Base-by-base conservation (phyloP, 2,797 vertebrate species). In the Alca torda region DNA sequence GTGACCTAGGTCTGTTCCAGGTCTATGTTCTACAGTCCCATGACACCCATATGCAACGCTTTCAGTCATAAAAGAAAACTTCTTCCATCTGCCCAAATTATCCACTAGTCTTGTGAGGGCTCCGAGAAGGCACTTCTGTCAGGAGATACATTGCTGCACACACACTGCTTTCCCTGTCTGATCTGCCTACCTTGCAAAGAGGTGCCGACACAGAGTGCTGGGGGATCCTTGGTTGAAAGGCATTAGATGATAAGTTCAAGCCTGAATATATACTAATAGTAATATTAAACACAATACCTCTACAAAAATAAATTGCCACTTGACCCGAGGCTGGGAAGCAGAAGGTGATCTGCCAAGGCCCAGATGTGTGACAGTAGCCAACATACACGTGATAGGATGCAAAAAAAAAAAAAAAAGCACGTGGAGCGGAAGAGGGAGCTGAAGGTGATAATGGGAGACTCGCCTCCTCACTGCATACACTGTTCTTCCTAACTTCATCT, bases 231-330 rank as follows among this genome's bases (percentile, higher is more conserved):
- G 35, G 33, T 75, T 72, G 78, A 95, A 95, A 94, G 64, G 50
- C 45, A 70, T 46, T 51, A 77, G 37, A 10, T 51, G 37, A 10
- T 51, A 92, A 90, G 70, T 50, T 68, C 67, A 89, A 92, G 45
- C 12, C 37, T 77, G 12, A 68, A 63, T 59, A 24, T 17, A 20
- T 93, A 92, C 72, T 68, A 94, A 76, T 80, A 93, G 65, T 13
- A 64, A 45, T 69, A 54, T 16, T 69, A 89, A 78, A 57, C 30
- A 16, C 6, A 8, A 41, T 39, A 83, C 31, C 56, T 67, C 56
- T 68, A 67, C 73, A 67, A 86, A 95, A 96, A 94, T 73, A 90
- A 94, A 87, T 64, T 87, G 56, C 76, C 79, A 70, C 76, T 92
- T 96, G 91, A 82, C 75, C 46, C 59, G n/a, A 64, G 88, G 54